A percentile compares a stretch with the other conserved stretches of the same genome.
Evolutionary conservation across 2,797 vertebrate species (phyloP).

Genomic region (Rhodeus uyekii): DNA sequence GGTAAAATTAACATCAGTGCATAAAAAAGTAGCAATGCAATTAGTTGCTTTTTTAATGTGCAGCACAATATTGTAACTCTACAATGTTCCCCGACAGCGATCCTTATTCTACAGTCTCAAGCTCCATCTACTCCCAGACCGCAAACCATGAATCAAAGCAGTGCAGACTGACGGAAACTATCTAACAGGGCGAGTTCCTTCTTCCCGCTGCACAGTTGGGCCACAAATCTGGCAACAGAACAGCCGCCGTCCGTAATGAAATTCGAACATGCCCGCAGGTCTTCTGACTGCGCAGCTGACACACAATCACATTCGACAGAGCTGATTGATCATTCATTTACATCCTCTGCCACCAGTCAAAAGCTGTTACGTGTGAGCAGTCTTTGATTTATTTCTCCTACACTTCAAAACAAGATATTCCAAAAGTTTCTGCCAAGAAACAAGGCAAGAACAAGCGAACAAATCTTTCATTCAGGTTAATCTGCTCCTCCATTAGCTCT

Average conservation of each 20-base stretch:
- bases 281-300: not conserved
- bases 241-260: not conserved
- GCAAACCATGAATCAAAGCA: not conserved
- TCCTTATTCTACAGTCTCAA: not conserved
- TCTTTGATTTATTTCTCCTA: constrained; percentile 24
- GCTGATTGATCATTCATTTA: constrained; percentile 43
- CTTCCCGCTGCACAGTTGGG: not conserved
- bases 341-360: constrained; percentile 18
- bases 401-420: constrained; percentile 5
- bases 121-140: not conserved
- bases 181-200: not conserved
- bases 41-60: not conserved
- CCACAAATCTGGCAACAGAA: constrained; percentile 31
- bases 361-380: constrained; percentile 18
- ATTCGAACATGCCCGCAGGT: not conserved
- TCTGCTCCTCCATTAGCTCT: not conserved
- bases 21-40: not conserved
- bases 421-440: constrained; percentile 4
- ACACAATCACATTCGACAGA: constrained; percentile 21
- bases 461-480: constrained; percentile 6
- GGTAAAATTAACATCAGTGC: not conserved
- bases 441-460: not conserved
- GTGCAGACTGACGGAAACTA: not conserved
- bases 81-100: not conserved
- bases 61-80: not conserved